phyloP scores from a whole-genome alignment of 2,113 vertebrate species.

The Zingel zingel region DNA sequence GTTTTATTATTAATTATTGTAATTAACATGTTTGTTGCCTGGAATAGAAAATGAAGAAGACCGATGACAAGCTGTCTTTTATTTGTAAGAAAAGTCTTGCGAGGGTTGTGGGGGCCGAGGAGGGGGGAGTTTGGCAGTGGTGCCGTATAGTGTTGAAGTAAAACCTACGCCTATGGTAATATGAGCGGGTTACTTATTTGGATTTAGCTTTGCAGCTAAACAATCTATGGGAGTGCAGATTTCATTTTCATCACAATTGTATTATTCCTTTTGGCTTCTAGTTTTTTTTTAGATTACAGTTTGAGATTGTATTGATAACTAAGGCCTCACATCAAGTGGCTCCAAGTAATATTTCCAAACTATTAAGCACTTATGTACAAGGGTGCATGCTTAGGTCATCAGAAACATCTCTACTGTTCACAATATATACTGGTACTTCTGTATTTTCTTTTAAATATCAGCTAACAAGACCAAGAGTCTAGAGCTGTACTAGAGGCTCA shows the following conservation, averaged over 20 bases:
- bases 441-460: background rate
- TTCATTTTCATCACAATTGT: background rate
- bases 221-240: background rate
- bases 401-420: no score
- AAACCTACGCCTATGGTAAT: slow-evolving; percentile 3
- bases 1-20: background rate
- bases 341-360: background rate
- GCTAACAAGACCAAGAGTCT: background rate
- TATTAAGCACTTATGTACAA: background rate
- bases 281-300: background rate
- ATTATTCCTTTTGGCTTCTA: background rate
- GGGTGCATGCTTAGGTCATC: background rate
- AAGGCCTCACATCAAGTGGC: background rate
- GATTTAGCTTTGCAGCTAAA: background rate
- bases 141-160: background rate
- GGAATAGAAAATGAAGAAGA: slow-evolving; percentile 11
- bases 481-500: no score
- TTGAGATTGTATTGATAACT: background rate
- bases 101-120: background rate
- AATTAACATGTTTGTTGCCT: slow-evolving; percentile 6
- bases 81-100: slow-evolving; percentile 30
- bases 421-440: background rate
- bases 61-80: slow-evolving; percentile 47
- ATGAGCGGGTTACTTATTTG: background rate
- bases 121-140: slow-evolving; percentile 27